These are phyloP conservation scores for Drosophila ficusphila DNA, from an alignment of 1,140 invertebrate species.

Conservation along the genomic window DNA sequence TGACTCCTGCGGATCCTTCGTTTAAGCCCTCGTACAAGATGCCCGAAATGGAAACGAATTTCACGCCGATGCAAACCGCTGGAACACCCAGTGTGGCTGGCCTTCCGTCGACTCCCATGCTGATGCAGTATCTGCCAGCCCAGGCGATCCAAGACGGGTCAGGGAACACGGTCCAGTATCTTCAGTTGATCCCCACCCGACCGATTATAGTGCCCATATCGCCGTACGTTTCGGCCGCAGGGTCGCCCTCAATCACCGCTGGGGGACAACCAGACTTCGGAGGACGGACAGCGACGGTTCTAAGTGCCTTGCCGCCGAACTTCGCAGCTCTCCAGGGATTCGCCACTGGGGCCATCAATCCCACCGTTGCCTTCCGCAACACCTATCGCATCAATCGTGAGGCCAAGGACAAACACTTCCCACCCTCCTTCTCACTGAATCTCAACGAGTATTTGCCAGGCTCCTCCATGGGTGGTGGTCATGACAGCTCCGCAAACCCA, in stretches of 20 bases:
- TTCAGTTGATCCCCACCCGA: constrained; percentile 79
- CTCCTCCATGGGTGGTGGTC: constrained; percentile 11
- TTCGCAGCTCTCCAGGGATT: constrained; percentile 53
- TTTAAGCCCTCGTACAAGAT: constrained; percentile 80
- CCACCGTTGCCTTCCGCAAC: constrained; percentile 48
- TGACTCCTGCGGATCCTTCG: background rate
- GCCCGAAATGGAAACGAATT: constrained; percentile 80
- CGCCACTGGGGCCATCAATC: constrained; percentile 29
- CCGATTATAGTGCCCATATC: constrained; percentile 82
- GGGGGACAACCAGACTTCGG: constrained; percentile 38
- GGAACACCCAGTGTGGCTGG: constrained; percentile 32
- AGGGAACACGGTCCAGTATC: constrained; percentile 67
- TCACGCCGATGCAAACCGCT: constrained; percentile 68
- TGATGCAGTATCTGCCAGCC: constrained; percentile 86
- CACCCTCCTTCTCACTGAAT: constrained; percentile 59
- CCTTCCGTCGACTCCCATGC: constrained; percentile 84
- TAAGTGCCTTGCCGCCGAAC: constrained; percentile 51
- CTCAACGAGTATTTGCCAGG: constrained; percentile 74
- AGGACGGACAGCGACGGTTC: constrained; percentile 31
- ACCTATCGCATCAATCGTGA: constrained; percentile 76
- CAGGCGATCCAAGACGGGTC: constrained; percentile 64
- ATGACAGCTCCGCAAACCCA: constrained; percentile 21
- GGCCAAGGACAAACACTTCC: constrained; percentile 67
- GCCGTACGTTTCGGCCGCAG: constrained; percentile 46
- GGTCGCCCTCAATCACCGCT: background rate